phyloP scores from a whole-genome alignment of 1,140 invertebrate species.

The Zaprionus capensis region DNA sequence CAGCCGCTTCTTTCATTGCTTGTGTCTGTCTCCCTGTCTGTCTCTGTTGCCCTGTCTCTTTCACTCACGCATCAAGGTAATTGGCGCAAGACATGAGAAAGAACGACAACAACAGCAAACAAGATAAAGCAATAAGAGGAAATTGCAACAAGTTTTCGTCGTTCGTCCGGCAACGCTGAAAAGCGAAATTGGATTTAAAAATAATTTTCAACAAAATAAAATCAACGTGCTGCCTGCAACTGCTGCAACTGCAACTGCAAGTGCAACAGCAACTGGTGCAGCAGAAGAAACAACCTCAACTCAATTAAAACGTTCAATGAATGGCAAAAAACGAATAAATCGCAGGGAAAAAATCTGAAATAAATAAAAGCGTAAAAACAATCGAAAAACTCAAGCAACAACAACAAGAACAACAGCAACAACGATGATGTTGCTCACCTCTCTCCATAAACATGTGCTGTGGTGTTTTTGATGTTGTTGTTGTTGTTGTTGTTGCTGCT shows the following conservation, averaged over 20 bases:
- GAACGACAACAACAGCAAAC: conserved; percentile 35
- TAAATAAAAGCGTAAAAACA: conserved; percentile 27
- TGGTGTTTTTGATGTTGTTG: conserved; percentile 5
- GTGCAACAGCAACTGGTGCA: conserved; percentile 5
- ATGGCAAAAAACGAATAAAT: conserved; percentile 42
- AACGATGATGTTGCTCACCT: conserved; percentile 42
- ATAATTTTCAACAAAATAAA: conserved; percentile 73
- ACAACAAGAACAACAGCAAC: conserved; percentile 44
- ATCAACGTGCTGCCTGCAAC: conserved; percentile 41
- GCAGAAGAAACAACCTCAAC: conserved; percentile 56
- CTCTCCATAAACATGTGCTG: conserved; percentile 33
- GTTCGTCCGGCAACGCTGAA: conserved; percentile 39
- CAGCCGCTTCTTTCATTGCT: neutral
- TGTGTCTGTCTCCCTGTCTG: neutral
- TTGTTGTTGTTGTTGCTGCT: conserved; percentile 8
- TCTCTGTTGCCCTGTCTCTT: neutral
- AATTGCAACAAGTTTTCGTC: conserved; percentile 77
- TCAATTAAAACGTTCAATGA: conserved; percentile 73
- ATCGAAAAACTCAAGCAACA: conserved; percentile 43
- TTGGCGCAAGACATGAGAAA: conserved; percentile 30
- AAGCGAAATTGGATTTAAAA: conserved; percentile 75
- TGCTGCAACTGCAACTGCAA: neutral
- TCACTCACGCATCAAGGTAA: conserved; percentile 27
- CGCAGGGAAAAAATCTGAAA: neutral
- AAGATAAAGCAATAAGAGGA: conserved; percentile 80